Conservation (phyloP, 2,888 invertebrate species). For the Eucera pruinosa region DNA sequence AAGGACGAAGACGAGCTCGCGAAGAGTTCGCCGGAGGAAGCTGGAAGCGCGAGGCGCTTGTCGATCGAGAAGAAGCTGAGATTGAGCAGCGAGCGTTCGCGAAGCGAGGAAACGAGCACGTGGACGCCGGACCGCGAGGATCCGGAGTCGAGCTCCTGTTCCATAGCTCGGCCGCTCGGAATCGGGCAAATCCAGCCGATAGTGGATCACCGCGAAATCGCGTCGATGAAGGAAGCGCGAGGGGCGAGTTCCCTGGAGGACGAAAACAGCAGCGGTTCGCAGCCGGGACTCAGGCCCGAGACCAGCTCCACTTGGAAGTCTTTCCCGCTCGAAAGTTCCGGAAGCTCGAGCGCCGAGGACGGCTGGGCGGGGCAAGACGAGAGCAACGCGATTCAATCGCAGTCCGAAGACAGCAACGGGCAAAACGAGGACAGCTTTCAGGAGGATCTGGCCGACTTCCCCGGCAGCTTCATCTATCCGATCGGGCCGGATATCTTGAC, state of each 20-base stretch:
- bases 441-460: constrained; percentile 91
- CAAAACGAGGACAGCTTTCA: constrained; percentile 86
- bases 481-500: constrained; percentile 89
- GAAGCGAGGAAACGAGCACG: constrained; percentile 91
- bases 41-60: constrained; percentile 67
- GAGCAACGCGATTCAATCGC: constrained; percentile 76
- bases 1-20: constrained; percentile 75
- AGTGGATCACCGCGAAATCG: constrained; percentile 80
- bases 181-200: constrained; percentile 87
- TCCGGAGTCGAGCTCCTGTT: constrained; percentile 87
- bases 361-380: constrained; percentile 91
- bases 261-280: constrained; percentile 75
- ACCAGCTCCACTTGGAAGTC: constrained; percentile 93
- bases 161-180: constrained; percentile 91
- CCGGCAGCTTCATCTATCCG: constrained; percentile 91
- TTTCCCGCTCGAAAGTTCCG: constrained; percentile 93
- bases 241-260: constrained; percentile 78
- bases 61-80: constrained; percentile 85
- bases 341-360: constrained; percentile 94
- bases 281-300: constrained; percentile 86
- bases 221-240: constrained; percentile 75
- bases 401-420: constrained; percentile 80
- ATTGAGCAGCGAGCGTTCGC: constrained; percentile 90
- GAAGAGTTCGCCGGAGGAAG: constrained; percentile 56
- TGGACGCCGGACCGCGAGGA: constrained; percentile 88